A percentile compares a stretch with the other conserved stretches of the same genome.
Conservation (phyloP, 2,888 invertebrate species). For the Hemicrepidius hirtus region DNA sequence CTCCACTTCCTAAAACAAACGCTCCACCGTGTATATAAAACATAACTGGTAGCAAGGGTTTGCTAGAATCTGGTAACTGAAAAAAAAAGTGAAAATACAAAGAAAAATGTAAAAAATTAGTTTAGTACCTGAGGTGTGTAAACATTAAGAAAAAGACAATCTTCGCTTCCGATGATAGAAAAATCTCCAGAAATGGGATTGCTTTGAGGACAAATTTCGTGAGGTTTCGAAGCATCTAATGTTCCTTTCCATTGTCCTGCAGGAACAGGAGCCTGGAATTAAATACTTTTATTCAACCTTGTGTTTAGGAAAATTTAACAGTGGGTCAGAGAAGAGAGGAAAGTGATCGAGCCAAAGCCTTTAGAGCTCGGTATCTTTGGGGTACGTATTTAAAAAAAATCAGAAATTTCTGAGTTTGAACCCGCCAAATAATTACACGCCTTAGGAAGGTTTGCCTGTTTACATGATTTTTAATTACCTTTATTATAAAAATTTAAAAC, state of each 20-base stretch:
- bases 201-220: conserved; percentile 84
- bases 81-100: too few relatives aligned
- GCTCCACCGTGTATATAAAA: conserved; percentile 86
- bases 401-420: too few relatives aligned
- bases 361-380: too few relatives aligned
- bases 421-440: too few relatives aligned
- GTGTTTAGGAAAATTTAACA: too few relatives aligned
- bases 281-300: neutral
- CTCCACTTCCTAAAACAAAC: conserved; percentile 83
- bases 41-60: conserved; percentile 78
- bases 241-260: conserved; percentile 78
- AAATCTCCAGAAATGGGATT: conserved; percentile 1
- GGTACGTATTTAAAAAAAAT: too few relatives aligned
- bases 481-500: too few relatives aligned
- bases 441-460: too few relatives aligned
- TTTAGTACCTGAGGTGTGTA: conserved; percentile 77
- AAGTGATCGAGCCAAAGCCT: too few relatives aligned
- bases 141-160: conserved; percentile 90
- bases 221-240: conserved; percentile 78
- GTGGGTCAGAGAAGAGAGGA: too few relatives aligned
- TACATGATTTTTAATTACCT: too few relatives aligned
- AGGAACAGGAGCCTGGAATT: conserved; percentile 78
- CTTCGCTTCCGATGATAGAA: conserved; percentile 81
- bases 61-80: neutral
- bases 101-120: too few relatives aligned